Evolutionary conservation across 35 echinoderm and acorn worm genomes (phyloP), one percentile per base, ranked within the genome.

Genomic region (Lytechinus pictus): DNA sequence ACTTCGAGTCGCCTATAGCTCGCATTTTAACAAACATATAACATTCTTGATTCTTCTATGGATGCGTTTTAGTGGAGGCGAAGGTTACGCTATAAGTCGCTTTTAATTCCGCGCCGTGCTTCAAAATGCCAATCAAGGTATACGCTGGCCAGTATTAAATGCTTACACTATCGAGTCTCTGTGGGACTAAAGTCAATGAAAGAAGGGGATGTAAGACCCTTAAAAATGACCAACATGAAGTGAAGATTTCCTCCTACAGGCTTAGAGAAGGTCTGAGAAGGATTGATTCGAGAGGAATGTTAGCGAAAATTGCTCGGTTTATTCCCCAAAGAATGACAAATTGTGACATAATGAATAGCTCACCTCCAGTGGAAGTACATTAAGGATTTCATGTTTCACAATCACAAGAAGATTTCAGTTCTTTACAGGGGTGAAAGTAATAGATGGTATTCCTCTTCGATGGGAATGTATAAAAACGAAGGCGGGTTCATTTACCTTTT

Each of bases 1-100:
- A 24, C 66, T 79, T 57, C 66, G 66, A 79, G 66, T 79, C 66
- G 66, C 66, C 66, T 79, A n/a, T n/a, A 1, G 19, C n/a, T 79
- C 66, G 19, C 66, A 79, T 79, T 79, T 79, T 24, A 79, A 79
- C n/a, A 79, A n/a, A 79, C 66, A 79, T 24, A 5, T 6, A 24
- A 24, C 66, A 79, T 79, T 79, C 66, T 79, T 79, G 16, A 79
- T 79, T 79, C 66, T 79, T 79, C 66, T 19, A 24, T 16, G 19
- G 66, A 79, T 79, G 66, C 66, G 21, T 79, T 79, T 79, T 79
- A 79, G 66, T n/a, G 66, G 66, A 79, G 66, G 66, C 66, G 66
- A 79, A 79, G 66, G 66, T 79, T 79, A 79, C 66, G 4, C 66
- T 79, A 58, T 79, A 79, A 79, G 66, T 79, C 24, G 66, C 6